Conservation (phyloP, 2,888 invertebrate species). For the Rambutsinella grinnellia region DNA sequence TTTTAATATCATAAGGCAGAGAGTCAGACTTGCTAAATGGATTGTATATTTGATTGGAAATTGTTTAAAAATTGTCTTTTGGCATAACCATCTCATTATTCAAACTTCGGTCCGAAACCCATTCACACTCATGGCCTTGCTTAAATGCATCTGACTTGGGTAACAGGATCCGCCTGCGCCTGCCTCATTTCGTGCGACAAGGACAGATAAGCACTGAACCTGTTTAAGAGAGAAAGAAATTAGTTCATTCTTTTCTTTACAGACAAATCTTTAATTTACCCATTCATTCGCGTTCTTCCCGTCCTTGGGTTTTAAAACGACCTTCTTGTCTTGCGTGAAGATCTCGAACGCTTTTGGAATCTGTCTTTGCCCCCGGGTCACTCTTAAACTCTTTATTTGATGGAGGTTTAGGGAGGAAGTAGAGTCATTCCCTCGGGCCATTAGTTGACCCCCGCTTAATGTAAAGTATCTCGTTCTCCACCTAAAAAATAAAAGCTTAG, state of each 20-base stretch:
- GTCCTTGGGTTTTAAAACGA: constrained; percentile 94
- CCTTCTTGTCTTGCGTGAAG: constrained; percentile 92
- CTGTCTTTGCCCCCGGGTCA: constrained; percentile 89
- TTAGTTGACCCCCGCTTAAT: constrained; percentile 88
- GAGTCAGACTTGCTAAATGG: neutral
- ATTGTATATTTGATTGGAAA: neutral
- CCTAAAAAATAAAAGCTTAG: constrained; percentile 8
- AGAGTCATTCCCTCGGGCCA: constrained; percentile 67
- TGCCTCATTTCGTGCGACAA: constrained; percentile 60
- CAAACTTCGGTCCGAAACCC: constrained; percentile 55
- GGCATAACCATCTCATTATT: too few relatives aligned
- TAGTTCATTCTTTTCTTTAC: constrained; percentile 71
- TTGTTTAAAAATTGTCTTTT: too few relatives aligned
- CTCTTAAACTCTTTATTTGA: constrained; percentile 94
- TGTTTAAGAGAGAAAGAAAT: neutral
- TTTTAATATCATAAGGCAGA: neutral
- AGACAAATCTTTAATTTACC: too few relatives aligned
- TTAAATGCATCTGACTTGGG: constrained; percentile 52
- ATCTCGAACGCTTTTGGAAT: constrained; percentile 97
- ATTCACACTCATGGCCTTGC: constrained; percentile 54
- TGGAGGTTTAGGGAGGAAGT: constrained; percentile 83
- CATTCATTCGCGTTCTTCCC: constrained; percentile 96
- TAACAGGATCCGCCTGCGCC: constrained; percentile 32
- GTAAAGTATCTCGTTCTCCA: constrained; percentile 82
- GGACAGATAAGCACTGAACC: constrained; percentile 61